phyloP scores from a whole-genome alignment of 2,113 vertebrate species.

The Gymnogyps californianus region DNA sequence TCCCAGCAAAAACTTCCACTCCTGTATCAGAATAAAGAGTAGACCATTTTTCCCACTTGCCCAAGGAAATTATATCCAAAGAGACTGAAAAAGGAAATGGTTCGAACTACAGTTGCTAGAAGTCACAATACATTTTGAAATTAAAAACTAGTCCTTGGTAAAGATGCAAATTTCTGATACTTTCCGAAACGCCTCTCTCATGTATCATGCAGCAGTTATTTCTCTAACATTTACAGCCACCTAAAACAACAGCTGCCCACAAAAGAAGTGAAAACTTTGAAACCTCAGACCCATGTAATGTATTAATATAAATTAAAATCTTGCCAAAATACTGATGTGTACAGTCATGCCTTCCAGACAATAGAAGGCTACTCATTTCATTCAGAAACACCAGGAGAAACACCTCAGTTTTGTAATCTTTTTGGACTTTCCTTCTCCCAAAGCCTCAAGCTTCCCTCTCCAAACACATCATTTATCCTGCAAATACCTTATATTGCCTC shows the following conservation, averaged over 20 bases:
- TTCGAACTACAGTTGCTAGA: neutral
- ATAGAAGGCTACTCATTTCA: neutral
- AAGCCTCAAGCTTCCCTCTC: neutral
- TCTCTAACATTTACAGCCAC: neutral
- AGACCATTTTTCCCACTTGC: neutral
- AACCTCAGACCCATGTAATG: neutral
- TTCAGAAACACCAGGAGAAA: neutral
- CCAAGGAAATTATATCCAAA: neutral
- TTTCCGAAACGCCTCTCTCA: neutral
- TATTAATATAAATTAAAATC: neutral
- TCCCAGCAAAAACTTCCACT: neutral
- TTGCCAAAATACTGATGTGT: neutral
- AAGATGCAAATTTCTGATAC: neutral
- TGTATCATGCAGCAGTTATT: neutral
- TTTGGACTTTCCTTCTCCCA: neutral
- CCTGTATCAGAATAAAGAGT: neutral
- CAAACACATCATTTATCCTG: neutral
- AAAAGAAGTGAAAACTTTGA: neutral
- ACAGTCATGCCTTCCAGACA: neutral
- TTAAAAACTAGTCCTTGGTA: neutral
- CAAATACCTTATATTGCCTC: neutral
- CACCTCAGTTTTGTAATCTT: neutral
- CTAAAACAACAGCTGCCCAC: neutral
- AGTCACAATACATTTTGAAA: neutral
- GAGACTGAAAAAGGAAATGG: neutral